Base-by-base conservation (phyloP, 2,797 vertebrate genomes). In the Pitangus sulphuratus region DNA sequence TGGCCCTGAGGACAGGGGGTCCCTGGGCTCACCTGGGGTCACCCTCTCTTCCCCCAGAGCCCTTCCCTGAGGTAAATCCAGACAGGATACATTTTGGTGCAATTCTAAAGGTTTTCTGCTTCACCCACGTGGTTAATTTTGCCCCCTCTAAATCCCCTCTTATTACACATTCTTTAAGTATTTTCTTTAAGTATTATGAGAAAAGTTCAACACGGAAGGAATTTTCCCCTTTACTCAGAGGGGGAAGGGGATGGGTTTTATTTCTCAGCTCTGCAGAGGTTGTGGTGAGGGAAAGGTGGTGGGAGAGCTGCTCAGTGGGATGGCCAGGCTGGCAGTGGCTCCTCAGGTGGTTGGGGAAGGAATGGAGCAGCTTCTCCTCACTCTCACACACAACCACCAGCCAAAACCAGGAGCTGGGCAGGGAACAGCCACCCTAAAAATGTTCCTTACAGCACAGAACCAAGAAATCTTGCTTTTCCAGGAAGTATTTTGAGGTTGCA, bases 141-240 rank as follows among this genome's bases (percentile, higher is more conserved):
- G 35, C n/a, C 58, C 50, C 58, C 30, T 76, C 74, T 83, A 91
- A 95, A 86, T 93, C 95, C 83, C 44, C 51, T 16, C 24, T 95
- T 94, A 94, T 95, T 91, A 31, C 87, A 95, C 90, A 95, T 95
- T 92, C 92, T 96, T 95, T n/a, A 74, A 94, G 75, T 92, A 94
- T 94, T 95, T 96, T 94, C 87, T 90, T 94, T 81, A 89, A 86
- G 81, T 79, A 70, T 89, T 95, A 88, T 44, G 66, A 91, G 88
- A 85, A 72, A 65, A 91, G 75, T 81, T 92, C 87, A 78, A 74
- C 5, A 21, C 8, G 3, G 68, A 91, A 87, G 83, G 90, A 91
- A 82, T 97, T 92, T 81, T 74, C 16, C 39, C 45, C 10, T 40
- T 80, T 25, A 3, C 47, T 91, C 75, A 19, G 74, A 40, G 30